These are phyloP conservation scores for Coracopsis vasa DNA, from an alignment of 2,113 vertebrate species.

Conservation along the genomic window DNA sequence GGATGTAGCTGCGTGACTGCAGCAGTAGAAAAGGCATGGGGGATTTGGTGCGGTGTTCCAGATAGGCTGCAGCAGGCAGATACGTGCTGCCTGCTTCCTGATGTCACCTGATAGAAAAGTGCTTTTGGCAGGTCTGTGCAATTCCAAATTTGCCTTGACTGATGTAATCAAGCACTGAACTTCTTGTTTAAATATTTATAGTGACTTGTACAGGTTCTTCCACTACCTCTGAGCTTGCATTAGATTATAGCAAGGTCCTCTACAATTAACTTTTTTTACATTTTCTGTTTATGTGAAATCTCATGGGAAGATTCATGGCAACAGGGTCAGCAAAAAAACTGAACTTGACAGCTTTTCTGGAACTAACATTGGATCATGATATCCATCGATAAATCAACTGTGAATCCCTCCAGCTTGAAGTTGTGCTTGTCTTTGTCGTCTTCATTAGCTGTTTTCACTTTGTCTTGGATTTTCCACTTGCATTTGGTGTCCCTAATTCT, in stretches of 20 bases:
- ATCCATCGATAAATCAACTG: not conserved
- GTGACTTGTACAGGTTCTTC: not conserved
- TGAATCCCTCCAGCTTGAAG: not conserved
- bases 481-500: not conserved
- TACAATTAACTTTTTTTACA: not conserved
- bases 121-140: not conserved
- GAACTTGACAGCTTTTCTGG: conserved; percentile 1
- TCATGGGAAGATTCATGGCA: not conserved
- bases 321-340: not conserved
- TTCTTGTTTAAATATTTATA: conserved; percentile 15
- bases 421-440: not conserved
- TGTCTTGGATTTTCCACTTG: not conserved
- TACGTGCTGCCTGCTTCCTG: not conserved
- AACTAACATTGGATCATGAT: not conserved
- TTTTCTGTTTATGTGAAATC: not conserved
- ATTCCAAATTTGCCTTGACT: not conserved
- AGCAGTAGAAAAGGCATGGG: not conserved
- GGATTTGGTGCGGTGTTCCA: not conserved
- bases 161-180: conserved; percentile 12
- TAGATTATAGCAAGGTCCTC: not conserved
- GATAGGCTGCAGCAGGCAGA: not conserved
- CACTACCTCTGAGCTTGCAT: not conserved
- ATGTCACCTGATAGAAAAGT: not conserved
- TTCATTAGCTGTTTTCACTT: not conserved
- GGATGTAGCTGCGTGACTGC: fast-evolving